These are phyloP conservation scores for Apomyelois bistriatella DNA, from an alignment of 2,888 invertebrate species.

Conservation along the genomic window DNA sequence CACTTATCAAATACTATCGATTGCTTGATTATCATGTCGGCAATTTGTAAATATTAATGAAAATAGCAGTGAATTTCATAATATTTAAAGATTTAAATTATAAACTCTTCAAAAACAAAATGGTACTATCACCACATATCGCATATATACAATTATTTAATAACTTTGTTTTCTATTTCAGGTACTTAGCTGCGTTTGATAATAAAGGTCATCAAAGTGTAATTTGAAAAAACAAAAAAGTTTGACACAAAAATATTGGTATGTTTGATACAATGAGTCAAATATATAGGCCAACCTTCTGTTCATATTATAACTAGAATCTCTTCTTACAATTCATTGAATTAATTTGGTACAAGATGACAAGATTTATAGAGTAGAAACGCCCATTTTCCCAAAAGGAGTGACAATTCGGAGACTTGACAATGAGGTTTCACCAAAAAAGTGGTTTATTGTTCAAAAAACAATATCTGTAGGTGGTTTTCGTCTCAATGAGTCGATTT, in stretches of 20 bases:
- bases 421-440: constrained; percentile 44
- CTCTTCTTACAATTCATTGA: background rate
- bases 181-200: constrained; percentile 33
- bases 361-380: constrained; percentile 34
- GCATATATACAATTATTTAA: too few species aligned
- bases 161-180: constrained; percentile 41
- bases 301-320: too few species aligned
- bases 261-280: too few species aligned
- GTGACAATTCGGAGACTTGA: constrained; percentile 31
- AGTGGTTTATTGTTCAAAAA: constrained; percentile 35
- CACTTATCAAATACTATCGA: constrained; percentile 23
- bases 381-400: constrained; percentile 32
- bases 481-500: constrained; percentile 26
- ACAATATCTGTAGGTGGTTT: constrained; percentile 39
- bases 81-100: background rate
- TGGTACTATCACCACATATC: too few species aligned
- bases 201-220: background rate
- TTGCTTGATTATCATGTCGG: constrained; percentile 3
- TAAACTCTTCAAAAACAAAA: too few species aligned
- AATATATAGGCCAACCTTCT: too few species aligned
- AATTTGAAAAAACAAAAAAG: too few species aligned
- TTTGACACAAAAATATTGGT: too few species aligned
- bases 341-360: constrained; percentile 10
- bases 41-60: background rate
- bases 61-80: background rate